phyloP scores from a whole-genome alignment of 2,797 vertebrate genomes.

The Tadarida brasiliensis region DNA sequence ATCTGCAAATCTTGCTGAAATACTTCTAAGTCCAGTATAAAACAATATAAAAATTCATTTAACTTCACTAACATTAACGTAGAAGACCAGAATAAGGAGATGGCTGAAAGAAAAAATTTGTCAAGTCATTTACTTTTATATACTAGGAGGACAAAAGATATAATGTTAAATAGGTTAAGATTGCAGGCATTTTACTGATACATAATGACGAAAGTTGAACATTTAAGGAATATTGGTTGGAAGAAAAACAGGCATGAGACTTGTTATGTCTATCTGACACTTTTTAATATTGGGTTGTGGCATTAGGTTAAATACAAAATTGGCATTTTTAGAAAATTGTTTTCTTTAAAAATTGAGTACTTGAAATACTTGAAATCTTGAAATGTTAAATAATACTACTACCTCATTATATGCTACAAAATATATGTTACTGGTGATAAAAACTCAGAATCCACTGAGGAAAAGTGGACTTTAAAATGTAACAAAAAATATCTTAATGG shows the following conservation, averaged over 20 bases:
- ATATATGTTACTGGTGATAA: background rate
- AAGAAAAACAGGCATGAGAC: background rate
- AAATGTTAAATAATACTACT: background rate
- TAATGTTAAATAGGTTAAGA: background rate
- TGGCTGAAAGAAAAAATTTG: background rate
- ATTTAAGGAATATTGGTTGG: constrained; percentile 18
- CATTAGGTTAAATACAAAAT: background rate
- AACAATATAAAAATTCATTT: constrained; percentile 21
- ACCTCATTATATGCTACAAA: background rate
- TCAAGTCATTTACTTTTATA: background rate
- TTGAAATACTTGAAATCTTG: background rate
- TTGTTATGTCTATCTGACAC: background rate
- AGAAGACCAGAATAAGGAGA: background rate
- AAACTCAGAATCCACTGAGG: background rate
- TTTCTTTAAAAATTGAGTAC: background rate
- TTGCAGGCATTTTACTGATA: background rate
- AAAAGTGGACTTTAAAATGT: constrained; percentile 40
- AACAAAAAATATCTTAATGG: background rate
- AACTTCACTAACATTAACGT: background rate
- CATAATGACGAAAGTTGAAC: background rate
- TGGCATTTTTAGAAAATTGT: background rate
- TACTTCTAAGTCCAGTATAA: constrained; percentile 22
- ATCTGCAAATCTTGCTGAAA: constrained; percentile 31
- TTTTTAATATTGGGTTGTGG: background rate
- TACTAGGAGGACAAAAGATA: background rate